Evolutionary conservation across 2,888 invertebrate genomes (phyloP), one percentile per base, ranked within the genome.

Genomic region (Nomada ferruginata): DNA sequence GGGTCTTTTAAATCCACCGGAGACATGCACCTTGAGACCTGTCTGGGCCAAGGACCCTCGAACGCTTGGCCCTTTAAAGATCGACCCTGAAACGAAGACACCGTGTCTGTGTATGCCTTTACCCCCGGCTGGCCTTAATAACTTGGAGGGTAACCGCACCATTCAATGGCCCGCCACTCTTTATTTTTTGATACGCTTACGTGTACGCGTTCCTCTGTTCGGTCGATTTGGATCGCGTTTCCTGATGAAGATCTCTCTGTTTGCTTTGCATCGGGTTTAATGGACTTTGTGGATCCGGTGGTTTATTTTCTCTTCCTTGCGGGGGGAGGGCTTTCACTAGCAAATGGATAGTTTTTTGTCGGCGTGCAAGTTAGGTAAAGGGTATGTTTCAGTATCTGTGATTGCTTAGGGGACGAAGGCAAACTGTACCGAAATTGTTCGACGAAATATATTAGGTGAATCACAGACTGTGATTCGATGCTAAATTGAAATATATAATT

Each of bases 11-110:
- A 92, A 90, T 90, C 85, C 85, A 87, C 90, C 87, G 77, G 84
- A 90, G 91, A 89, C 87, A 87, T 88, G 90, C 92, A 92, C 92
- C 92, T 92, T 92, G 91, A 92, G 92, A 92, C 92, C 92, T 92
- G 92, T 91, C 89, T 86, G 79, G 85, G 83, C 90, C 91, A 89
- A 91, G 91, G 90, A 91, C 91, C 91, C 92, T 91, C 84, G 80
- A 90, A 85, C 84, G 74, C 73, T 60, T 69, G 87, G 89, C 87
- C 88, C 90, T 91, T 91, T 91, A 91, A 91, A 91, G 76, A 85
- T 89, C 90, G 87, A 87, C 86, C 85, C 87, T 74, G 83, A 77
- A 78, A 79, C 87, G 79, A 88, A 87, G 87, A 89, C 89, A 83
- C 77, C 80, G 73, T 76, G 79, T 64, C 81, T 71, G 3, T 15